Conservation (phyloP, 2,888 invertebrate genomes). For the Lasioglossum malachurum region DNA sequence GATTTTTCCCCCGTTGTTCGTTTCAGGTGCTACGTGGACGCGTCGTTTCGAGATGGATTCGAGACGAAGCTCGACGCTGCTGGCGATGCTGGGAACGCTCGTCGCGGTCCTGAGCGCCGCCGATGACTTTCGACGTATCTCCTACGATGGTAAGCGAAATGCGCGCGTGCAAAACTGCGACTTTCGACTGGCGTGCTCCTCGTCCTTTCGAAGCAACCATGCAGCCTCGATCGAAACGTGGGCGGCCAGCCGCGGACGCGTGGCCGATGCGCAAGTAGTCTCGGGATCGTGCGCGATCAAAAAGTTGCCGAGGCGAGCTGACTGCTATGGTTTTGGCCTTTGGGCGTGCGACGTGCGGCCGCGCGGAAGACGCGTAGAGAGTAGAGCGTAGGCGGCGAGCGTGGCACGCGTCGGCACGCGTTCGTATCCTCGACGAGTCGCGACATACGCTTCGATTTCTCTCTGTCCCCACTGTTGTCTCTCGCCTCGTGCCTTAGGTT, state of each 20-base stretch:
- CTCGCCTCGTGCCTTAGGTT: not conserved
- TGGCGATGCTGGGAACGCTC: constrained; percentile 66
- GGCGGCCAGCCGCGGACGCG: constrained; percentile 38
- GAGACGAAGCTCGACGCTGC: constrained; percentile 54
- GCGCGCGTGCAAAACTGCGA: not conserved
- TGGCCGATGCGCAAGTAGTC: constrained; percentile 11
- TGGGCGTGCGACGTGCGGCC: not conserved
- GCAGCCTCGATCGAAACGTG: not conserved
- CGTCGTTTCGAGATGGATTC: constrained; percentile 37
- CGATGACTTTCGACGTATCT: constrained; percentile 81
- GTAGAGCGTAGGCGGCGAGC: constrained; percentile 60
- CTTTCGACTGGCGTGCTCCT: not conserved
- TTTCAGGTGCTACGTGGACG: constrained; percentile 21
- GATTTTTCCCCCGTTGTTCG: not conserved
- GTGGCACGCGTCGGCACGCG: constrained; percentile 68
- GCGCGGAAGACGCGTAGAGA: constrained; percentile 15
- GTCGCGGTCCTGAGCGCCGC: constrained; percentile 57
- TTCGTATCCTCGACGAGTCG: constrained; percentile 32
- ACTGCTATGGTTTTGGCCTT: constrained; percentile 1
- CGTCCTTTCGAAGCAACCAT: constrained; percentile 4
- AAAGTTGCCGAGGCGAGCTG: not conserved
- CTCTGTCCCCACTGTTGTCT: not conserved
- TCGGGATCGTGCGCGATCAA: not conserved
- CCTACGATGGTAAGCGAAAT: constrained; percentile 76
- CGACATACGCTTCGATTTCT: constrained; percentile 8